These are phyloP conservation scores for Stenotaenia linearis DNA, from an alignment of 2,888 invertebrate species.

Conservation along the genomic window DNA sequence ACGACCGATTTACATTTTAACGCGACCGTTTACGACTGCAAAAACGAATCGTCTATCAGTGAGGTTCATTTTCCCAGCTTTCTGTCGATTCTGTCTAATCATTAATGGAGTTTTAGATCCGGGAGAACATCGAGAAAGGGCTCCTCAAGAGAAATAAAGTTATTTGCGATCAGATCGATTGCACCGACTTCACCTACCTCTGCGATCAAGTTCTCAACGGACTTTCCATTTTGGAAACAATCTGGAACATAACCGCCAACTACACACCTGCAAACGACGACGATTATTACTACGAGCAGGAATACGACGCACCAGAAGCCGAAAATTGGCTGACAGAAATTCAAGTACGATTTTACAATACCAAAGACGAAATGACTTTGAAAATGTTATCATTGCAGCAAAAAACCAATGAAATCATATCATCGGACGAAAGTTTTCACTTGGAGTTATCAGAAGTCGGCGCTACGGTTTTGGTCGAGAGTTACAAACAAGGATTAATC, in stretches of 20 bases:
- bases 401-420: background rate
- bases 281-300: background rate
- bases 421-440: background rate
- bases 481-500: slow-evolving; percentile 3
- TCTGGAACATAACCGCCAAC: slow-evolving; percentile 7
- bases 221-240: background rate
- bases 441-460: background rate
- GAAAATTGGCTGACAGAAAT: slow-evolving; percentile 7
- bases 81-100: too few species aligned
- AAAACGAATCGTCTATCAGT: background rate
- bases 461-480: background rate
- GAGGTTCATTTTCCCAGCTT: too few species aligned
- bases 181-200: background rate
- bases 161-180: background rate
- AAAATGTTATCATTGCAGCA: background rate
- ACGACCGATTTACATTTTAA: background rate
- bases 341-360: background rate
- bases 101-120: background rate
- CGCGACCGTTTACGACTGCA: background rate
- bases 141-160: background rate
- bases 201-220: background rate
- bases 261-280: background rate
- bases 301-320: background rate
- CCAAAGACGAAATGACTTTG: background rate
- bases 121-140: background rate